Evolutionary conservation across 2,113 vertebrate species (phyloP), one percentile per base, ranked within the genome.

Genomic region (Rhizomys pruinosus): DNA sequence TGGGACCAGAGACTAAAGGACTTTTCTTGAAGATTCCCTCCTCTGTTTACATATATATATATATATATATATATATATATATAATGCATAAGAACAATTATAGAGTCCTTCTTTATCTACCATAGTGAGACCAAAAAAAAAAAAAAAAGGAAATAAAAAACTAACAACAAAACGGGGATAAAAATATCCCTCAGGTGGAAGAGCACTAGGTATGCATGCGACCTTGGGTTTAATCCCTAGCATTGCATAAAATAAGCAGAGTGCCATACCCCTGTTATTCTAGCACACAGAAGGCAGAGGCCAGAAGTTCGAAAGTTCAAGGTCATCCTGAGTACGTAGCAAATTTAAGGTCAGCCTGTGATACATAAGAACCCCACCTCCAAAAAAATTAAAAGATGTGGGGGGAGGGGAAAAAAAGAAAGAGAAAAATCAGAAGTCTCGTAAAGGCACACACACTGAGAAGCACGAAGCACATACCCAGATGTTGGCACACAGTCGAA

Each of bases 31-130:
- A 80, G 23, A 44, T 92, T 78, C 34, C 12, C 15, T 72, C 3
- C 77, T 10, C 2, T 68, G 69, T 12, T 89, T 84, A 76, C 37
- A 37, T 52, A 86, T 85, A 55, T 94, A 32, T 80, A 52, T 66
- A 52, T 15, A 10, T n/a, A n/a, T n/a, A n/a, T n/a, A n/a, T n/a
- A n/a, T n/a, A n/a, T n/a, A n/a, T n/a, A n/a, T n/a, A n/a, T n/a
- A n/a, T n/a, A n/a, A 68, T 39, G 23, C 34, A 82, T 13, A 74
- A 37, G 34, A 80, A 32, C 86, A 74, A 27, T 76, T 52, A 79
- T 5, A 69, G 59, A 77, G 88, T 90, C 47, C 47, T 92, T 57
- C 39, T 94, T 89, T 88, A 72, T 39, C 47, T 44, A 86, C 42
- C 22, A 64, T 27, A 82, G 61, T 52, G 47, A 52, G 47, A 52